Evolutionary conservation across 2,113 vertebrate species (phyloP), one percentile per base, ranked within the genome.

Genomic region (Anas platyrhynchos): DNA sequence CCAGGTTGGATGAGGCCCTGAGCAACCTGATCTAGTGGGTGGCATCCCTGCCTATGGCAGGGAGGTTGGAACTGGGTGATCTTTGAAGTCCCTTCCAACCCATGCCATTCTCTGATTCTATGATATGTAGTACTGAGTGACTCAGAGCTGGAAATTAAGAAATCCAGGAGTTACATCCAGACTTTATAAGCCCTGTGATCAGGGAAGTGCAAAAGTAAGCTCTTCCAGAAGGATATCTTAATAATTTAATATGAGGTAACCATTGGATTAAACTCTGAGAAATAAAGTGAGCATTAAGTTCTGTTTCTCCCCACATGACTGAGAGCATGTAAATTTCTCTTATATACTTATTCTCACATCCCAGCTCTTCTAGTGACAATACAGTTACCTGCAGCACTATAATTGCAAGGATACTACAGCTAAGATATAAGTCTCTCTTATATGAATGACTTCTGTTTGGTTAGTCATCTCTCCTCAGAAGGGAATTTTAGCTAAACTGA

Each of bases 321-420:
- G 6, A 7, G 18, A 44, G 52, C 7, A 3, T 48, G 4, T 26
- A 13, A 9, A 44, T 56, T 55, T 59, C 5, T 66, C 20, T 54
- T 13, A 7, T 0, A 2, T n/a, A 5, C 9, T 85, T 4, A 0
- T 48, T 69, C 14, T 61, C 10, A 46, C 32, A 31, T 38, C 10
- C 27, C 62, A 41, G 3, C 6, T 72, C 5, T 41, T 83, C 43
- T 75, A n/a, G 9, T n/a, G 23, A 27, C 8, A 58, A 8, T 16
- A 48, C 27, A 68, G 4, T 25, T 52, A 22, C 26, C 20, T 46
- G 36, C 38, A 83, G 6, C 13, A 36, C 8, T 31, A 7, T 11
- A 75, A n/a, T 14, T 66, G 32, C 31, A 48, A 73, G 11, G 48
- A 44, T 34, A 11, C 4, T 1, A 1, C 12, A 8, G 4, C 44